Evolutionary conservation across 2,888 invertebrate species (phyloP), one percentile per base, ranked within the genome.

Genomic region (Digitonthophagus gazella): DNA sequence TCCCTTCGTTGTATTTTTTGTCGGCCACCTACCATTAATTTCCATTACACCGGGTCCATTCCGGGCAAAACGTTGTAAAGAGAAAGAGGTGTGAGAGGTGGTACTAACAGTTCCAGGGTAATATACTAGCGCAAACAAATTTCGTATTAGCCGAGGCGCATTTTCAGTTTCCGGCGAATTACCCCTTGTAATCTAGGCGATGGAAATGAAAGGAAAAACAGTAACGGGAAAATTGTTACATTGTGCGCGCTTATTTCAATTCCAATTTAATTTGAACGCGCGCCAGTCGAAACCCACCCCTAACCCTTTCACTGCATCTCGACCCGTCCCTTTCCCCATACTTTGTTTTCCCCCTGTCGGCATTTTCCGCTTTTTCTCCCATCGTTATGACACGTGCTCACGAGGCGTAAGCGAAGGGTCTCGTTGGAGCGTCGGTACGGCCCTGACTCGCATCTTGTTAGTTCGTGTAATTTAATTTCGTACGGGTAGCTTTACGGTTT

Each of bases 391-490:
- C 28, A 44, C 28, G 28, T 44, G 28, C 28, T 44, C 11, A 44
- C 11, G 28, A 44, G 28, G 8, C 28, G 28, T 44, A 44, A 44
- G 28, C 28, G 28, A 44, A 44, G 28, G 28, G 28, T 44, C 28
- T 44, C 28, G 28, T 44, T 8, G 28, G 28, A 11, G 11, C 8
- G 8, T 44, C 28, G 28, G 28, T 44, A 44, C 28, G 28, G 28
- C 28, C 28, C 28, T 44, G 28, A 44, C 28, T 44, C 28, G 28
- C 75, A 73, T 75, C 76, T 76, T 74, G 74, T 76, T 75, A 75
- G 76, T 69, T 70, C 69, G 71, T 73, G 77, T 77, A 78, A 77
- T 78, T 76, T 78, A 78, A 78, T 78, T 78, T 78, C 76, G 75
- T 75, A 75, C 75, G 74, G 20, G 19, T 71, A 73, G 76, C 75